Conservation (phyloP, 2,888 invertebrate genomes). For the Dendrolimus pini region DNA sequence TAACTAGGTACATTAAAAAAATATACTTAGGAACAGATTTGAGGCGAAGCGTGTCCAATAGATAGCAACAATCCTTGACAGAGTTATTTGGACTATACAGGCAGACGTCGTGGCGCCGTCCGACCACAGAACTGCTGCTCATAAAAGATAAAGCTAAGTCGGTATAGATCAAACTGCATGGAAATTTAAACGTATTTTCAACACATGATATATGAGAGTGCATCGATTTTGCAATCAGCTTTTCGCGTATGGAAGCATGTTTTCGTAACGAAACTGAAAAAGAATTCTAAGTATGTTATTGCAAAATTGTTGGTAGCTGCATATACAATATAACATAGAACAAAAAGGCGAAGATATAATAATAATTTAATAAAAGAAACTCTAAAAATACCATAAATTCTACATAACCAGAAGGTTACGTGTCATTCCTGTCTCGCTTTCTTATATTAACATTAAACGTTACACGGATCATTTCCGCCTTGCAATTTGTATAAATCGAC, state of each 20-base stretch:
- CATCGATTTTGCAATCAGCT: not conserved
- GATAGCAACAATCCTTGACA: slow-evolving; percentile 24
- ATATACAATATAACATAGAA: no score
- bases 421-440: no score
- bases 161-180: slow-evolving; percentile 29
- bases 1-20: not conserved
- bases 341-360: no score
- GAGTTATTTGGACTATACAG: slow-evolving; percentile 26
- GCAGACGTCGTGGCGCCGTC: slow-evolving; percentile 50
- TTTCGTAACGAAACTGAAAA: not conserved
- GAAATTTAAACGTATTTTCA: slow-evolving; percentile 11
- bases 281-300: not conserved
- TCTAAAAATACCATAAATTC: no score
- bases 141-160: slow-evolving; percentile 47
- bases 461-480: no score
- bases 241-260: not conserved
- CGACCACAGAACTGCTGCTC: slow-evolving; percentile 37
- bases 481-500: no score
- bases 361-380: no score
- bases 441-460: no score
- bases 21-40: not conserved
- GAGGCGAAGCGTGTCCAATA: slow-evolving; percentile 25
- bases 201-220: not conserved
- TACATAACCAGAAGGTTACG: no score
- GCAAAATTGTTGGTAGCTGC: not conserved